Percentiles rank a stretch among this genome's conserved stretches.
phyloP scores from a whole-genome alignment of 2,113 vertebrate genomes.

The Pseudois nayaur region DNA sequence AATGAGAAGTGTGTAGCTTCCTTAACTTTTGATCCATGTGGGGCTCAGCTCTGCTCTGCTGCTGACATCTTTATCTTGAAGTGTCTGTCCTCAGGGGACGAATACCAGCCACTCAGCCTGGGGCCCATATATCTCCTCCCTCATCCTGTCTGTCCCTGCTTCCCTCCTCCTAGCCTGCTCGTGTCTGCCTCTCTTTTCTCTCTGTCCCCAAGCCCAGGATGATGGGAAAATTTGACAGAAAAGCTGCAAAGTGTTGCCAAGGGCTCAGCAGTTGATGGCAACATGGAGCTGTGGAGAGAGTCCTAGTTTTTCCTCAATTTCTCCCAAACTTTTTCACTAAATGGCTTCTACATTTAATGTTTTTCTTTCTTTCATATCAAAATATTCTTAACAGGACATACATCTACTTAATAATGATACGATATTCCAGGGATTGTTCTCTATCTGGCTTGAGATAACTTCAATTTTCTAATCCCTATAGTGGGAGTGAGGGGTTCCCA shows the following conservation, averaged over 20 bases:
- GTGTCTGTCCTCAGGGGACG: background rate
- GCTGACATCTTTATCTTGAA: background rate
- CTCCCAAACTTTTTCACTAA: background rate
- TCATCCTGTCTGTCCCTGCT: background rate
- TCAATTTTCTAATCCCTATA: background rate
- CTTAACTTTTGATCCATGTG: background rate
- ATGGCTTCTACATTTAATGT: background rate
- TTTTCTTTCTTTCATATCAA: background rate
- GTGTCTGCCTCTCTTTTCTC: accelerated
- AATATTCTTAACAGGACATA: background rate
- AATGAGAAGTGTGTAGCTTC: background rate
- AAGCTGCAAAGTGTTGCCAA: background rate
- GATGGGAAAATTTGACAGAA: background rate
- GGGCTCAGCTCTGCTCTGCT: background rate
- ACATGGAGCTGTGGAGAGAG: accelerated
- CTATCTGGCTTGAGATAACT: background rate
- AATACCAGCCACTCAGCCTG: background rate
- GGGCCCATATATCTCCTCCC: background rate
- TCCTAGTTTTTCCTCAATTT: background rate
- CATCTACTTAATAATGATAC: accelerated
- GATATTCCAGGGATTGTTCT: background rate
- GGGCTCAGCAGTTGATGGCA: background rate
- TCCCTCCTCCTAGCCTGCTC: background rate
- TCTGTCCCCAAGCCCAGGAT: background rate
- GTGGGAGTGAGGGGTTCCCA: background rate